Conservation (phyloP, 2,888 invertebrate genomes). For the Cacoxenus indagator region DNA sequence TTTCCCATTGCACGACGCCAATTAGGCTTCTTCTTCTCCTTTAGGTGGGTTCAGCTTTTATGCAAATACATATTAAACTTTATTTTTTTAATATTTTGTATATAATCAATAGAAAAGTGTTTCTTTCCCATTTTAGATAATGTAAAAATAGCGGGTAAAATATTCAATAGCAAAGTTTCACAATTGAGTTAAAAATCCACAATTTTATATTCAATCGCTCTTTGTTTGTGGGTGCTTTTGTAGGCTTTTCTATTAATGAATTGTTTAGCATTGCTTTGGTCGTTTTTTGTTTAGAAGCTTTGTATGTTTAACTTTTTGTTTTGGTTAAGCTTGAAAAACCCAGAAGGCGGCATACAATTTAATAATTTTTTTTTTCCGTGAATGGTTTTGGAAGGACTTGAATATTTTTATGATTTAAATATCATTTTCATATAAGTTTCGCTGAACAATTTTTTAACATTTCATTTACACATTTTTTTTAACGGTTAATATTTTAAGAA, state of each 20-base stretch:
- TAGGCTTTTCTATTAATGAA: neutral
- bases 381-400: neutral
- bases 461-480: too few relatives aligned
- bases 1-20: neutral
- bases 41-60: slow-evolving; percentile 18
- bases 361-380: too few relatives aligned
- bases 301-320: neutral
- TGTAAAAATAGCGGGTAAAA: neutral
- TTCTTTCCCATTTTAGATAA: neutral
- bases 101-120: neutral
- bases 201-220: neutral
- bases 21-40: neutral
- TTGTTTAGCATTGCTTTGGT: neutral
- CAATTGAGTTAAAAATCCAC: neutral
- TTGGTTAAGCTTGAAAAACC: neutral
- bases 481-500: too few relatives aligned
- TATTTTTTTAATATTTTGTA: slow-evolving; percentile 4
- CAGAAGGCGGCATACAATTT: neutral
- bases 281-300: neutral
- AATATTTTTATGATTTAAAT: neutral
- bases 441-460: too few relatives aligned
- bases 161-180: neutral
- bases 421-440: neutral
- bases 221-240: neutral
- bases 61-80: neutral